A percentile compares a stretch with the other conserved stretches of the same genome.
These are phyloP conservation scores for Acropternis orthonyx DNA, from an alignment of 2,797 vertebrate species.

Conservation along the genomic window DNA sequence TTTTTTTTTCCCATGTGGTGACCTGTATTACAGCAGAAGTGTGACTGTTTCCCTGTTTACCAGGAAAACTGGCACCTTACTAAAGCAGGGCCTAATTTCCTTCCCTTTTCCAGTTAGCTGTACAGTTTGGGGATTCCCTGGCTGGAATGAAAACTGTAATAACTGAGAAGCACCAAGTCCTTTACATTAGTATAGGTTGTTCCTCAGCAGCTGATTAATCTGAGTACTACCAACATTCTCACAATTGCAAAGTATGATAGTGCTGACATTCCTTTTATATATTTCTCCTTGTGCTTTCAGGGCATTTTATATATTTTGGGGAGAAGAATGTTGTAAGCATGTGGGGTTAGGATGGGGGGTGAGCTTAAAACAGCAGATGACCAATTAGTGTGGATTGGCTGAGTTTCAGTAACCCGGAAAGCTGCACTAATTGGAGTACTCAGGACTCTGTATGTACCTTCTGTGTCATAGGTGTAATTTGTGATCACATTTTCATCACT, in stretches of 20 bases:
- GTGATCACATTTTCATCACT: background rate
- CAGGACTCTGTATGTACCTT: background rate
- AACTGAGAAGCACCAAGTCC: background rate
- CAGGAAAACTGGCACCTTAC: background rate
- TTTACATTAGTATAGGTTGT: background rate
- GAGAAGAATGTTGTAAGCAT: background rate
- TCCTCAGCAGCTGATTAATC: background rate
- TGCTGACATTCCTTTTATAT: background rate
- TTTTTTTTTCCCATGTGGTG: background rate
- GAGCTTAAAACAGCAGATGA: background rate
- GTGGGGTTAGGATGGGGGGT: fast-evolving
- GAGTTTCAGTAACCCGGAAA: background rate
- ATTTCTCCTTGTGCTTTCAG: background rate
- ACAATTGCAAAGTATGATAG: background rate
- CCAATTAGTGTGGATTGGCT: background rate
- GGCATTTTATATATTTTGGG: background rate
- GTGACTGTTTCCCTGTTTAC: background rate
- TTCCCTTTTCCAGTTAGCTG: background rate
- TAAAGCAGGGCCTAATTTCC: background rate
- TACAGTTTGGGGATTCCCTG: background rate
- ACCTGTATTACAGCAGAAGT: background rate
- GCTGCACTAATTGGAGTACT: background rate
- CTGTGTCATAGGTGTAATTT: background rate
- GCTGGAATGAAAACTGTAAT: background rate
- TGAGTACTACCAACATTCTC: background rate